A percentile compares a stretch with the other conserved stretches of the same genome.
phyloP scores from a whole-genome alignment of 1,140 invertebrate species.

The Hylaeus volcanicus region DNA sequence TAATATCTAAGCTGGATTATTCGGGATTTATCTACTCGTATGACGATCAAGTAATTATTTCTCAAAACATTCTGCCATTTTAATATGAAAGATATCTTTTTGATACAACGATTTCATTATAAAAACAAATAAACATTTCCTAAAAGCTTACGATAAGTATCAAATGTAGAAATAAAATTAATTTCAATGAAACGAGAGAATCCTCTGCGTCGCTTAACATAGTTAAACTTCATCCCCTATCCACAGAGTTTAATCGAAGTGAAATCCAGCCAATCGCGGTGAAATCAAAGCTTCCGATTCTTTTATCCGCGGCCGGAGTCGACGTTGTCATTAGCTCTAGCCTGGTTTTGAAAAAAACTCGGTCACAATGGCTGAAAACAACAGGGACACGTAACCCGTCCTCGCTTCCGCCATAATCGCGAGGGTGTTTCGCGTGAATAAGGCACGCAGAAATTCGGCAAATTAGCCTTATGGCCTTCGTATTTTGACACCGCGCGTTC shows the following conservation, averaged over 20 bases:
- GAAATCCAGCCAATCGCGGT: slow-evolving; percentile 7
- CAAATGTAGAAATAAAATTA: no score
- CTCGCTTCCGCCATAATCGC: slow-evolving; percentile 12
- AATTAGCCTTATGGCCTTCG: slow-evolving; percentile 79
- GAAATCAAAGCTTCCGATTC: slow-evolving; percentile 19
- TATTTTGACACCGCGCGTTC: slow-evolving; percentile 76
- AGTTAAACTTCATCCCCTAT: slow-evolving; percentile 10
- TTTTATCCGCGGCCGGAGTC: slow-evolving; percentile 11
- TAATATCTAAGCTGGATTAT: no score
- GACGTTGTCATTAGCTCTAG: slow-evolving; percentile 25
- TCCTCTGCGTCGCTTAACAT: not conserved
- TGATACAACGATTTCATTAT: no score
- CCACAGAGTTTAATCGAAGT: not conserved
- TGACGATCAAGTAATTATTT: no score
- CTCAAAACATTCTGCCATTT: no score
- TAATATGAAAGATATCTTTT: no score
- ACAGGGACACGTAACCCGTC: slow-evolving; percentile 21
- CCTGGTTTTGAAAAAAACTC: slow-evolving; percentile 36
- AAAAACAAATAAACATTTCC: no score
- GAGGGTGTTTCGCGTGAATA: slow-evolving; percentile 55
- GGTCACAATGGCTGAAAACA: slow-evolving; percentile 44
- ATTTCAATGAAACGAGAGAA: no score
- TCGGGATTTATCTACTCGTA: no score
- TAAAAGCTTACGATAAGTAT: no score
- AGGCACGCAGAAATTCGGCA: slow-evolving; percentile 69